phyloP scores from a whole-genome alignment of 2,113 vertebrate genomes.

The Elachura formosa region DNA sequence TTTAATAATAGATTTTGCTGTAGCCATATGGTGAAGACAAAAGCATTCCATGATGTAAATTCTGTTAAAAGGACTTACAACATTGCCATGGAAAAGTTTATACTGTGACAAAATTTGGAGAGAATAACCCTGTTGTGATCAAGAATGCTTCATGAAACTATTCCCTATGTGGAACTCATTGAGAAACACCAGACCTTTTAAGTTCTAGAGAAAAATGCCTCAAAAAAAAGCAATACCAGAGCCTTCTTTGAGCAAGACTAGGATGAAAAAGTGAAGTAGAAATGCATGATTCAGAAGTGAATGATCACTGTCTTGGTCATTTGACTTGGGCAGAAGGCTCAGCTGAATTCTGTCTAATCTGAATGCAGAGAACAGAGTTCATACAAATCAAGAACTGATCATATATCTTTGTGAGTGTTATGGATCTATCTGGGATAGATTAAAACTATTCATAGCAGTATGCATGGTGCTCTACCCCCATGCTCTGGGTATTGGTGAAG shows the following conservation, averaged over 20 bases:
- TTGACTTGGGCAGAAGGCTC: background rate
- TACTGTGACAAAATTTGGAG: background rate
- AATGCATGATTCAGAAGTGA: background rate
- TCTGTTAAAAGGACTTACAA: background rate
- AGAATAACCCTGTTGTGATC: background rate
- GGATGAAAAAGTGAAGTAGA: slow-evolving; percentile 19
- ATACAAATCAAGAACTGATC: background rate
- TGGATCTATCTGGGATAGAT: background rate
- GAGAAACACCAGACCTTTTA: background rate
- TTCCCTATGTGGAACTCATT: background rate
- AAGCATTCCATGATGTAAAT: background rate
- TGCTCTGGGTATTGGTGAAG: background rate
- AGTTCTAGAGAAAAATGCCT: background rate
- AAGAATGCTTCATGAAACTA: background rate
- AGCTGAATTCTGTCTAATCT: background rate
- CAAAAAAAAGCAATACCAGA: background rate
- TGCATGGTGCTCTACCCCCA: background rate
- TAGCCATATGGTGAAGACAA: background rate
- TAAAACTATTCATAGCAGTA: background rate
- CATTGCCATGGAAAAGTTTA: background rate
- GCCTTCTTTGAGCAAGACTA: background rate
- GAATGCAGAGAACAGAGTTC: background rate
- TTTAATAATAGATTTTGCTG: background rate
- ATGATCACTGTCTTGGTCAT: background rate
- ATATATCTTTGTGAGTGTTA: background rate